Evolutionary conservation across 2,113 vertebrate genomes (phyloP), one percentile per base, ranked within the genome.

Genomic region (Jacana jacana): DNA sequence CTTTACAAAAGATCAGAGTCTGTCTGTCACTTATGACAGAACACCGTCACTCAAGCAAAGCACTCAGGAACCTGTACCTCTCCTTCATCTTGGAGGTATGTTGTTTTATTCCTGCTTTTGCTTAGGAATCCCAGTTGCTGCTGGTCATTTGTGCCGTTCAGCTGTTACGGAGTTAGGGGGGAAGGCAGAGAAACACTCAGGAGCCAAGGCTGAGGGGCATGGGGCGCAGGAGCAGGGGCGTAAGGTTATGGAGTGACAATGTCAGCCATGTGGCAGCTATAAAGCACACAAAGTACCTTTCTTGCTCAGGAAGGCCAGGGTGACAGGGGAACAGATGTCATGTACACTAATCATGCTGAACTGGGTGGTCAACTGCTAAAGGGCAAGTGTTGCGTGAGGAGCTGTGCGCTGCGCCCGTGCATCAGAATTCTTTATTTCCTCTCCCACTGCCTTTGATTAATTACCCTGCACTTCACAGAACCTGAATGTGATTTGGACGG

Each of bases 131-230:
- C 92, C 93, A 97, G 93, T 94, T 91, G 61, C 93, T 97, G 40
- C 51, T 95, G 95, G 96, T 91, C 89, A 97, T 96, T 98, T 97
- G 91, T 96, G 88, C 87, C 23, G 89, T 86, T 98, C 96, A 98
- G 97, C 96, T 98, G 96, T 97, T 97, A 91, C 2, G 6, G 60
- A 91, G 79, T 87, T 78, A 54, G 88, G 48, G 69, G 71, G 55
- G 86, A 86, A 94, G 80, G 69, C 73, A 84, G 81, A 91, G 73
- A 96, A 94, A 82, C 63, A 95, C 17, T 63, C n/a, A 94, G 88
- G 84, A 96, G 44, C n/a, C 76, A 92, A 94, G 75, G 73, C 88
- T 96, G 96, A 52, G 66, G 91, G 91, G 64, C 89, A 94, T 10
- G 30, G 86, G 87, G 68, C 6, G 23, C 84, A 95, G 85, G 39